phyloP scores from a whole-genome alignment of 2,888 invertebrate species.

The Drosophila phalerata region DNA sequence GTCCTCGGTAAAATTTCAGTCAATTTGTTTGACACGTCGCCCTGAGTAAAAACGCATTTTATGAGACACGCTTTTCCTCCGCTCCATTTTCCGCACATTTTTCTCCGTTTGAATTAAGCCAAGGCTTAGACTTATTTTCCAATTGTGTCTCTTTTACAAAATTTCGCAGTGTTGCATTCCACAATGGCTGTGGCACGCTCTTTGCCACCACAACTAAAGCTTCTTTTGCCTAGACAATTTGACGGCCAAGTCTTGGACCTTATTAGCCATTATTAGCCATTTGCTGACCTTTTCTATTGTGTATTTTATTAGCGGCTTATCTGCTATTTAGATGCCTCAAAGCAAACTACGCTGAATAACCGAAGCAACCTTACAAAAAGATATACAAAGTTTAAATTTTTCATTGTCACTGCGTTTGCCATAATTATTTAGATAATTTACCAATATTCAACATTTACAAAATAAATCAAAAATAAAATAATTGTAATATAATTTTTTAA shows the following conservation, averaged over 20 bases:
- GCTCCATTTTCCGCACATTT: too few relatives aligned
- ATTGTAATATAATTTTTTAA: too few relatives aligned
- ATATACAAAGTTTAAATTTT: too few relatives aligned
- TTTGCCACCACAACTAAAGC: slow-evolving; percentile 4
- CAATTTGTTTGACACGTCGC: slow-evolving; percentile 63
- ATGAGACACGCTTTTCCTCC: slow-evolving; percentile 23
- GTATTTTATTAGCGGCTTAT: slow-evolving; percentile 13
- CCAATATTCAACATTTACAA: too few relatives aligned
- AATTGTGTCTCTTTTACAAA: slow-evolving; percentile 11
- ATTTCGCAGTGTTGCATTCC: slow-evolving; percentile 8
- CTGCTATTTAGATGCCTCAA: neutral
- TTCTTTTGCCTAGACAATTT: neutral
- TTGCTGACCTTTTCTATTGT: slow-evolving; percentile 15
- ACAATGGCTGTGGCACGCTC: neutral
- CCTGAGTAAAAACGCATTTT: slow-evolving; percentile 29
- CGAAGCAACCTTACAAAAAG: too few relatives aligned
- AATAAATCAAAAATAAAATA: too few relatives aligned
- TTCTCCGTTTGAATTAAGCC: slow-evolving; percentile 1
- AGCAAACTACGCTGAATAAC: neutral
- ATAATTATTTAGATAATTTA: too few relatives aligned
- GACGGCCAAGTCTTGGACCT: slow-evolving; percentile 5
- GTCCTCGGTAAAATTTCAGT: slow-evolving; percentile 58
- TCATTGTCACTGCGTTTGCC: too few relatives aligned
- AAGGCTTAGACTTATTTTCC: slow-evolving; percentile 25
- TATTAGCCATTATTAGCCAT: slow-evolving; percentile 13